Evolutionary conservation across 2,888 invertebrate species (phyloP).

Genomic region (Tenthredo amoena): DNA sequence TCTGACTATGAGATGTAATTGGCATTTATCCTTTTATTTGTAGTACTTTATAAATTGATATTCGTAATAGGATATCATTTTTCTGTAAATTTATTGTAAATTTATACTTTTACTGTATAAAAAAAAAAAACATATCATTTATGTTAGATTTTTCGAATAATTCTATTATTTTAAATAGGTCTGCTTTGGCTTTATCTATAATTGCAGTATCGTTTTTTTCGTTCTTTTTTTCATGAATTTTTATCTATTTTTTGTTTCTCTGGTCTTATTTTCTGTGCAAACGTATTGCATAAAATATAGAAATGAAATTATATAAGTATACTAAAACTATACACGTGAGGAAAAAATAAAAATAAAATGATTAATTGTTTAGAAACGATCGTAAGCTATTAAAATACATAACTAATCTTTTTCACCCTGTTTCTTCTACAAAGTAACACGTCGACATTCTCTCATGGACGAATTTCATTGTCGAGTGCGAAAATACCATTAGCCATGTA

Average conservation of each 20-base stretch:
- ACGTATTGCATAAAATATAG: constrained; percentile 65
- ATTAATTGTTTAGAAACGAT: constrained; percentile 56
- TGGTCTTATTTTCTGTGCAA: constrained; percentile 55
- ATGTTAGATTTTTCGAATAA: constrained; percentile 53
- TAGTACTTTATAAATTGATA: constrained; percentile 49
- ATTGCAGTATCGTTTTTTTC: constrained; percentile 53
- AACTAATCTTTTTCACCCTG: constrained; percentile 18
- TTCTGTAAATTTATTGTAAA: constrained; percentile 58
- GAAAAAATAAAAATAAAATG: constrained; percentile 52
- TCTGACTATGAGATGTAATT: constrained; percentile 15
- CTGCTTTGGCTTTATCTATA: constrained; percentile 24
- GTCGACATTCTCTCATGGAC: neutral
- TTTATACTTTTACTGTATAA: constrained; percentile 41
- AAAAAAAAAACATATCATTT: constrained; percentile 54
- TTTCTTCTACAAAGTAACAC: constrained; percentile 6
- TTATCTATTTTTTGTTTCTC: constrained; percentile 60
- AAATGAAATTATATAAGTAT: constrained; percentile 58
- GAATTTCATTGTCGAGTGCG: constrained; percentile 12
- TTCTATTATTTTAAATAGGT: constrained; percentile 55
- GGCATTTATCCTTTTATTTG: constrained; percentile 45
- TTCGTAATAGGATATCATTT: constrained; percentile 42
- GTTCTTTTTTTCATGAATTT: constrained; percentile 58
- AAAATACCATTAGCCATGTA: neutral
- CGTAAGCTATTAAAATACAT: constrained; percentile 22
- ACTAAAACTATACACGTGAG: constrained; percentile 52